Conservation (phyloP, 2,113 vertebrate genomes). For the Eolophus roseicapilla region DNA sequence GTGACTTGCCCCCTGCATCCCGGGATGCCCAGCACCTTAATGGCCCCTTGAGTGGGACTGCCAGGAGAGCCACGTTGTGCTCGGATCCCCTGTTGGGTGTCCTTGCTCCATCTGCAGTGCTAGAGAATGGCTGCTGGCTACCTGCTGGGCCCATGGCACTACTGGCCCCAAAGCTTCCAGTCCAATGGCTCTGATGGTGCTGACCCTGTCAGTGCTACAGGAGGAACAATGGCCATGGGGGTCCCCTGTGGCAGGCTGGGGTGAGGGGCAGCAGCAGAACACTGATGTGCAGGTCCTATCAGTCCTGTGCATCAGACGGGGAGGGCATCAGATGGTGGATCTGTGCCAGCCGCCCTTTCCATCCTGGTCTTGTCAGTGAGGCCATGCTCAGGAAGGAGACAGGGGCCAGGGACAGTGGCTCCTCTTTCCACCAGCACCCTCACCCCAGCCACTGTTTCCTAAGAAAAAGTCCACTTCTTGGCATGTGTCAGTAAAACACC, state of each 20-base stretch:
- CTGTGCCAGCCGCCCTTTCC: neutral
- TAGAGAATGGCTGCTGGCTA: neutral
- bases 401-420: neutral
- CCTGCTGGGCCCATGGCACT: neutral
- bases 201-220: neutral
- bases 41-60: neutral
- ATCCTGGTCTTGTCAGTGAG: neutral
- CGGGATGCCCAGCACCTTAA: accelerated
- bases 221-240: neutral
- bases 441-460: neutral
- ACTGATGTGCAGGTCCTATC: neutral
- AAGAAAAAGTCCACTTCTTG: neutral
- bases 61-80: neutral
- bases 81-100: accelerated
- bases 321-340: neutral
- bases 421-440: neutral
- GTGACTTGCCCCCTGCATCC: accelerated
- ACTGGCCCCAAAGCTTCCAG: neutral
- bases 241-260: accelerated
- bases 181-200: neutral
- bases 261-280: neutral
- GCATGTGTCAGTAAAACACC: neutral
- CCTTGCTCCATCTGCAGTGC: accelerated
- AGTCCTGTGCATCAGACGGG: accelerated
- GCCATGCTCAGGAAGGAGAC: neutral